These are phyloP conservation scores for Ochropacha duplaris DNA, from an alignment of 2,888 invertebrate genomes.

Conservation along the genomic window DNA sequence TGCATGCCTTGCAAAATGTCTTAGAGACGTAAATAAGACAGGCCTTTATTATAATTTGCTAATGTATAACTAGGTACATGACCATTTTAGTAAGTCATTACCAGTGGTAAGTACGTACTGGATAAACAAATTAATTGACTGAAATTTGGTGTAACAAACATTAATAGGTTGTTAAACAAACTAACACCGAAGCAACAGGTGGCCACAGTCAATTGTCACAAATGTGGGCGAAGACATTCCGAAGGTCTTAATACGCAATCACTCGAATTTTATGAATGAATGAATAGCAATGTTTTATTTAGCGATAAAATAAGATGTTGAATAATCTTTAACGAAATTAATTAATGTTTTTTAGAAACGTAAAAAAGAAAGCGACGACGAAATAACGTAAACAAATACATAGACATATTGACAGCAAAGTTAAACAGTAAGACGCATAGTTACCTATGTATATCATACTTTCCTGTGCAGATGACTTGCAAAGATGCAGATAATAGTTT, in stretches of 20 bases:
- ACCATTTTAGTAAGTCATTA: no score
- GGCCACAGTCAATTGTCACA: slow-evolving; percentile 6
- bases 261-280: not conserved
- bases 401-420: slow-evolving; percentile 25
- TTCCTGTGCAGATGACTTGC: slow-evolving; percentile 36
- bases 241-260: slow-evolving; percentile 6
- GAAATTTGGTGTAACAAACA: not conserved
- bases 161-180: not conserved
- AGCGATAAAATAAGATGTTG: no score
- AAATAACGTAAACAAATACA: slow-evolving; percentile 11
- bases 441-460: slow-evolving; percentile 25
- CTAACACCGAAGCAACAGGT: slow-evolving; percentile 9
- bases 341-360: not conserved
- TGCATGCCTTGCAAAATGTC: no score
- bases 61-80: no score
- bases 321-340: not conserved
- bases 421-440: slow-evolving; percentile 30
- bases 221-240: slow-evolving; percentile 14
- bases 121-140: not conserved
- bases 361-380: not conserved
- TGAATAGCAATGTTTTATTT: not conserved
- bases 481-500: slow-evolving; percentile 49
- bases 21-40: not conserved
- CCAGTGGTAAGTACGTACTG: not conserved
- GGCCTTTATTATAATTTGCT: no score